Conservation (phyloP, 2,797 vertebrate genomes). For the Sebastes diaconus region DNA sequence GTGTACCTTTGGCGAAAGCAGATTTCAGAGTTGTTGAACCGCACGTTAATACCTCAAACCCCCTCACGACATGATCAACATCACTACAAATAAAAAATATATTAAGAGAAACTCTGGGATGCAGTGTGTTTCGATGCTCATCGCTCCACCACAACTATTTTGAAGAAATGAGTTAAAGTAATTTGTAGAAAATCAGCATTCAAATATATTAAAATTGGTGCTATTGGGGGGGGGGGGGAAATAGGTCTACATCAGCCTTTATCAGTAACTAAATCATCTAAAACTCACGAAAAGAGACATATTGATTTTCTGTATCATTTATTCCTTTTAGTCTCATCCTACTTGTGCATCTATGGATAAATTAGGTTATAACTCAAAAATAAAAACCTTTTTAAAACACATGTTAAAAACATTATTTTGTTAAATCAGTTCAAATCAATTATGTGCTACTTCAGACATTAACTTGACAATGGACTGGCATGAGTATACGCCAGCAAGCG, state of each 20-base stretch:
- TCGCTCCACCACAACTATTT: slow-evolving; percentile 35
- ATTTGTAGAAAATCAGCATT: slow-evolving; percentile 57
- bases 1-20: slow-evolving; percentile 78
- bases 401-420: slow-evolving; percentile 66
- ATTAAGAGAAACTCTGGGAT: slow-evolving; percentile 58
- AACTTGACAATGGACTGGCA: slow-evolving; percentile 51
- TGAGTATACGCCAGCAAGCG: slow-evolving; percentile 44
- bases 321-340: slow-evolving; percentile 72
- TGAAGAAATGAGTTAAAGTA: slow-evolving; percentile 40
- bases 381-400: slow-evolving; percentile 48
- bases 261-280: slow-evolving; percentile 63
- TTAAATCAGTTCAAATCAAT: slow-evolving; percentile 71
- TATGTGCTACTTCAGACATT: slow-evolving; percentile 70
- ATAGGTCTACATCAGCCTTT: slow-evolving; percentile 47
- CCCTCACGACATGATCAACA: slow-evolving; percentile 39
- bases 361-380: slow-evolving; percentile 70
- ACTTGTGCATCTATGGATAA: slow-evolving; percentile 79
- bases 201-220: slow-evolving; percentile 60
- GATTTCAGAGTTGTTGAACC: slow-evolving; percentile 58
- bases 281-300: slow-evolving; percentile 55
- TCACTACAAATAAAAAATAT: slow-evolving; percentile 56
- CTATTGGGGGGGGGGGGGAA: not conserved
- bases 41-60: slow-evolving; percentile 31
- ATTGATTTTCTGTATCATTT: slow-evolving; percentile 61
- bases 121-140: slow-evolving; percentile 42